Evolutionary conservation across 1,140 invertebrate genomes (phyloP), one percentile per base, ranked within the genome.

Genomic region (Magallana angulata): DNA sequence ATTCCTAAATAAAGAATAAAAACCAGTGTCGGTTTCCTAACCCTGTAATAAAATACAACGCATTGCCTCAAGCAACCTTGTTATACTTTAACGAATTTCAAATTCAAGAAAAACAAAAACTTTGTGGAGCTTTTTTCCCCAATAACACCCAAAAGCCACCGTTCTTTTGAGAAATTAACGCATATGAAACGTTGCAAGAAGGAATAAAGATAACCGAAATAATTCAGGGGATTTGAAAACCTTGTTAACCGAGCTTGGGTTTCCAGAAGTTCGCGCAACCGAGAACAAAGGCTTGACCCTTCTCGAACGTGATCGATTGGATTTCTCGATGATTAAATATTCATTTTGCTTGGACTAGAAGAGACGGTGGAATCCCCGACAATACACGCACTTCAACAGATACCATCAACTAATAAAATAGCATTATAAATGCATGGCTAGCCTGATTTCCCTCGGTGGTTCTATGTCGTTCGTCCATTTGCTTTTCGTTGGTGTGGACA

Each of bases 401-500:
- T 76, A 76, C 36, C 68, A 76, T 76, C 68, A 76, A 76, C 68
- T 76, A 76, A 76, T 76, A 76, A 76, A 76, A 76, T 76, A 76
- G 68, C 68, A 76, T 76, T 76, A 76, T 76, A 76, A 76, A 76
- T 76, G 68, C 24, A 30, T 30, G 68, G 68, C 68, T 76, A 76
- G 11, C 68, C 68, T 76, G 68, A 76, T 76, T 76, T 76, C 68
- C 68, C 68, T 76, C 24, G 68, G 68, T 76, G 14, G 11, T 76
- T 76, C 68, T 76, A 30, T 76, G 68, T 76, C 68, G 68, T 76
- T 76, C 30, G 68, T 76, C 68, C 68, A 76, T 76, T 76, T 76
- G 68, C 68, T 76, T 76, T 76, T 48, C 68, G 68, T 30, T 76
- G 24, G 68, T 30, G 68, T 76, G 68, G 68, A 76, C 68, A 76